phyloP scores from a whole-genome alignment of 2,113 vertebrate species.

The Scopus umbretta region DNA sequence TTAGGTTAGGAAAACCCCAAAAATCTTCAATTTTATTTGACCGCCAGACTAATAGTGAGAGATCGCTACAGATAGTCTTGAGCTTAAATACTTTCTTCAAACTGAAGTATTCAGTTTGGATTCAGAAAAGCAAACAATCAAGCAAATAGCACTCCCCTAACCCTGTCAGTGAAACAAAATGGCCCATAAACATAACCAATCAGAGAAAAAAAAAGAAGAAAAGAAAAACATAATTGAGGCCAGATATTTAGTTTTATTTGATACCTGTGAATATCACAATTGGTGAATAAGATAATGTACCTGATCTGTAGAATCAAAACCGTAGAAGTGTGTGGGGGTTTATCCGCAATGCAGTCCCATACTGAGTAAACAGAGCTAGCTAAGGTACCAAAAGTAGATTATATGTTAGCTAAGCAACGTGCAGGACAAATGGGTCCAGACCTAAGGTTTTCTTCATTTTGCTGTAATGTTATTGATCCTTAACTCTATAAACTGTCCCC shows the following conservation, averaged over 20 bases:
- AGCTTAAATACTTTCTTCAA: not conserved
- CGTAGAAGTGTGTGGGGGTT: not conserved
- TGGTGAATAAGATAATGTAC: not conserved
- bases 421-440: not conserved
- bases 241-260: not conserved
- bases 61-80: not conserved
- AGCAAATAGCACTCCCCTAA: not conserved
- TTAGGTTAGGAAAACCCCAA: not conserved
- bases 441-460: not conserved
- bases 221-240: not conserved
- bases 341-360: not conserved
- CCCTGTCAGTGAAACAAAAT: not conserved
- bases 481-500: not conserved
- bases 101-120: not conserved
- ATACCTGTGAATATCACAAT: rapidly evolving
- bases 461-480: not conserved
- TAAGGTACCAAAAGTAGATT: not conserved
- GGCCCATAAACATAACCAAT: not conserved
- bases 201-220: not conserved
- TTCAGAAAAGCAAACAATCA: not conserved
- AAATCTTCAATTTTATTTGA: not conserved
- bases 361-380: not conserved
- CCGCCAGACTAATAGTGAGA: not conserved
- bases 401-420: not conserved
- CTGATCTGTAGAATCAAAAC: not conserved